Base-by-base conservation (phyloP, 92 coral and sea anemone species). In the Pocillopora meandrina region DNA sequence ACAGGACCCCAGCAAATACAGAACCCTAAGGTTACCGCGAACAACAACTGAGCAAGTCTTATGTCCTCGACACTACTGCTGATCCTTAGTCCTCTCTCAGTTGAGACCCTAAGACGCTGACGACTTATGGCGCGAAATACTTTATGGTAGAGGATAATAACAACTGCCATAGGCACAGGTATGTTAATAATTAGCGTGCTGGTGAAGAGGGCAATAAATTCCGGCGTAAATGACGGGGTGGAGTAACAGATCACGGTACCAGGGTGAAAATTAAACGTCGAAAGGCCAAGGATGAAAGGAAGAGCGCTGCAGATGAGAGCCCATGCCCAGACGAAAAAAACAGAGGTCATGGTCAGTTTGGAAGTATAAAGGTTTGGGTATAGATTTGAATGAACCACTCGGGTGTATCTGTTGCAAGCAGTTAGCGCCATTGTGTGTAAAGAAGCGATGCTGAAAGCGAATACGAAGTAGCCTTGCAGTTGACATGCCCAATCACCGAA, bases 1-100 rank as follows among this genome's bases (percentile, higher is more conserved):
- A 86, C 90, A 55, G 90, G 90, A 8, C 80, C 84, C 80, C 84
- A 86, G 71, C 90, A 80, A 6, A 80, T 0, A 15, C 84, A 81
- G 63, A 86, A 86, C 23, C 85, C 86, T 47, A 86, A 55, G 3
- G 84, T 57, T 14, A 86, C 84, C 1, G 81, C 69, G 16, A 86
- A 82, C 12, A 86, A 79, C 79, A 86, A 47, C 52, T 74, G 74
- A 1, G 90, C 90, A 31, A 86, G 78, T 59, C 34, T 74, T 42
- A 86, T 80, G 16, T 86, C 90, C 56, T 86, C 85, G 12, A 72
- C 59, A 65, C 75, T 86, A 5, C 76, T 63, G 52, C 76, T 34
- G n/a, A 7, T 42, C 52, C 52, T 42, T 7, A 17, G 6, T 19
- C 74, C 61, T 56, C 86, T 60, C 20, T 73, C 80, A n/a, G 85